These are phyloP conservation scores for Mesembrinibis cayennensis DNA, from an alignment of 2,113 vertebrate genomes.

Conservation along the genomic window DNA sequence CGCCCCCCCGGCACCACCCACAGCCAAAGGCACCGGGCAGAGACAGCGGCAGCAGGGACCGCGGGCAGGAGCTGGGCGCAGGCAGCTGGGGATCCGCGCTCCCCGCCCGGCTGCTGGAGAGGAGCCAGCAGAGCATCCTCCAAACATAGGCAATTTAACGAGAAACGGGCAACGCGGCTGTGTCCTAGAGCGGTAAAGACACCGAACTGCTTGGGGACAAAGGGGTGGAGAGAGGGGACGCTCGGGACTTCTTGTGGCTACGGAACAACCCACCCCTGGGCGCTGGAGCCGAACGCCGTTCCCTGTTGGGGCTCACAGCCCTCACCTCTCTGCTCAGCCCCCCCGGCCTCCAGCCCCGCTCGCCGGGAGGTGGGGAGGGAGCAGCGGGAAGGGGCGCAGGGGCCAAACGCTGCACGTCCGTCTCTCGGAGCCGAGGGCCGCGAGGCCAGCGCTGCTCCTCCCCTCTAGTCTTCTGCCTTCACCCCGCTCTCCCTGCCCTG, in stretches of 20 bases:
- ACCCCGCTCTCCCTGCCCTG: neutral
- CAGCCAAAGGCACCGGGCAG: accelerated
- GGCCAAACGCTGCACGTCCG: slow-evolving; percentile 35
- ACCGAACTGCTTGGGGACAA: neutral
- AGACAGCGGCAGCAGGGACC: accelerated
- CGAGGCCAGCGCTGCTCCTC: neutral
- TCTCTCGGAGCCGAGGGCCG: neutral
- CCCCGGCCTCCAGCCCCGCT: neutral
- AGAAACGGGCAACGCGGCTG: accelerated
- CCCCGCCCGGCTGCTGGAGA: neutral
- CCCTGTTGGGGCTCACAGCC: neutral
- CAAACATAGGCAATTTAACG: accelerated
- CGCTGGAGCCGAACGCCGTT: neutral
- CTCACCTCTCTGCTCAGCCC: neutral
- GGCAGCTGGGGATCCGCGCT: neutral
- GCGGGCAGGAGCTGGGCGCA: neutral
- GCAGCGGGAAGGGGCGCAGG: neutral
- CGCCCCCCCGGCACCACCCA: neutral
- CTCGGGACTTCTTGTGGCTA: neutral
- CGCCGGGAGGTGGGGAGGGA: neutral
- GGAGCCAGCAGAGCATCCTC: neutral
- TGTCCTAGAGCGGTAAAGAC: neutral
- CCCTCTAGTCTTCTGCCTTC: neutral
- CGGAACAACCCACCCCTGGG: accelerated
- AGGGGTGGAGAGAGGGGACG: accelerated